Base-by-base conservation (phyloP, 2,797 vertebrate species). In the Geotrypetes seraphini region DNA sequence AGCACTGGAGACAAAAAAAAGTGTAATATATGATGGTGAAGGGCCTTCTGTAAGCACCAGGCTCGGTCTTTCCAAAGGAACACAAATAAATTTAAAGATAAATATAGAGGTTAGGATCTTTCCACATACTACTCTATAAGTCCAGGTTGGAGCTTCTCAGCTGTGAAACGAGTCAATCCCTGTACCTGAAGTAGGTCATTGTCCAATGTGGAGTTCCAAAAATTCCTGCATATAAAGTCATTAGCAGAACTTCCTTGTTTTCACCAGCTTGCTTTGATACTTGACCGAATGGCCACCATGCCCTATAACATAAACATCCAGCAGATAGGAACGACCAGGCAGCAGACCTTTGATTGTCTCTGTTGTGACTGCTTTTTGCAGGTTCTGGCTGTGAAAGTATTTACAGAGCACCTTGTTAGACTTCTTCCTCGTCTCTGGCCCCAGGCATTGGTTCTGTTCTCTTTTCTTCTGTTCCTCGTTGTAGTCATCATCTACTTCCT, bases 251-350 rank as follows among this genome's bases (percentile, higher is more conserved):
- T 91, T 96, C 73, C 95, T 87, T 29, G 92, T 99, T 87, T 96
- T 99, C 69, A 99, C 90, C 36, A 98, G 61, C 87, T 98, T 99
- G 76, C 91, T 93, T 87, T 97, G 93, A 69, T 99, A 99, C 73
- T 88, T 97, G 53, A 96, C 92, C 0, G 95, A 92, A 66, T 98
- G 92, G 4, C 95, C 91, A 0, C 90, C 87, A 1, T 96, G 93
- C 53, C 89, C 92, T 50, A 97, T 85, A 53, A 90, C 92, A 0
- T 98, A 99, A 66, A 99, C 92, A 43, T 99, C 96, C 71, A 99
- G 86, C 71, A 98, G 78, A 74, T 99, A 99, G 44, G 88, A 91
- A 66, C 83, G 96, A 40, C 91, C 92, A 0, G 89, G 78, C 69
- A 91, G 86, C 42, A 99, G 86, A 31, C 90, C 91, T 7, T 65